These are phyloP conservation scores for Phoenicopterus ruber DNA, from an alignment of 2,113 vertebrate genomes.

Conservation along the genomic window DNA sequence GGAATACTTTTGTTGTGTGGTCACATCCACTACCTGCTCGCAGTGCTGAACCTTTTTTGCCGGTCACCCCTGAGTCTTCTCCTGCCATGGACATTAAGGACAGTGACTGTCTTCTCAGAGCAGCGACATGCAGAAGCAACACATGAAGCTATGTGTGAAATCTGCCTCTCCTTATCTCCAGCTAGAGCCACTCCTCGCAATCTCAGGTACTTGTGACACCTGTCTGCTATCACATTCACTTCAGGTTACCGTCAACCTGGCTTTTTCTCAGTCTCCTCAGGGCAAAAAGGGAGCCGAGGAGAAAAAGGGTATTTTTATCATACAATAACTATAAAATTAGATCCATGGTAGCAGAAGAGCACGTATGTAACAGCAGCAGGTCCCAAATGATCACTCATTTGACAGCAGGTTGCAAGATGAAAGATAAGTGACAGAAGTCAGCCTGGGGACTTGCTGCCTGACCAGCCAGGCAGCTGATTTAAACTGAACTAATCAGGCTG, in stretches of 20 bases:
- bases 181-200: neutral
- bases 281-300: neutral
- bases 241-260: neutral
- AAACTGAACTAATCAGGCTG: neutral
- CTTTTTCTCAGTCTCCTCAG: neutral
- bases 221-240: neutral
- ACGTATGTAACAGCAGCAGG: neutral
- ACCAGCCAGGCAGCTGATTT: neutral
- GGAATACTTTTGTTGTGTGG: neutral
- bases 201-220: neutral
- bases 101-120: neutral
- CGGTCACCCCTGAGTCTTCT: neutral
- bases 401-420: neutral
- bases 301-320: neutral
- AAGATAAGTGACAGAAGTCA: neutral
- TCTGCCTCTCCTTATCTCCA: neutral
- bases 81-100: rapidly evolving
- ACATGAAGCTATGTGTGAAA: neutral
- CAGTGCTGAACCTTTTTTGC: neutral
- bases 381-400: neutral
- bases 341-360: neutral
- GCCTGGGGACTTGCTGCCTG: neutral
- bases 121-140: neutral
- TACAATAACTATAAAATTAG: neutral
- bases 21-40: neutral